Percentiles rank a stretch among this genome's conserved stretches.
These are phyloP conservation scores for Gambusia yucatana DNA, from an alignment of 2,797 vertebrate species.

Conservation along the genomic window DNA sequence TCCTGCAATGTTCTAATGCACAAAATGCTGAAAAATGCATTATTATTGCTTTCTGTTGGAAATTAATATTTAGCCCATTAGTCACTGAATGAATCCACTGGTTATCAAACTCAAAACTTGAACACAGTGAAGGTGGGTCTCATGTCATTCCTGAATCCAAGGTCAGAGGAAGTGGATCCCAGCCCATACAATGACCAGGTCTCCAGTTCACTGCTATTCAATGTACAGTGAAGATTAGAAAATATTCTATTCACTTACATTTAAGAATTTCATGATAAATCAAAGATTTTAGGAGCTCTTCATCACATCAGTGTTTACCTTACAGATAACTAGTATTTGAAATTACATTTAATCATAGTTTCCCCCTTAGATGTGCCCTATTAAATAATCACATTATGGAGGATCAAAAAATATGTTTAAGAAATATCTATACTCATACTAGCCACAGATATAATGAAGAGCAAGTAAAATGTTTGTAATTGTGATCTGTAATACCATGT, in stretches of 20 bases:
- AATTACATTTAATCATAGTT: not conserved
- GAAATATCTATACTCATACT: not conserved
- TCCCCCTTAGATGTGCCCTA: not conserved
- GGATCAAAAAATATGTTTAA: not conserved
- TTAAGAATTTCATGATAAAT: not conserved
- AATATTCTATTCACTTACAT: not conserved
- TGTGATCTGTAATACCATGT: conserved; percentile 1
- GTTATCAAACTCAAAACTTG: not conserved
- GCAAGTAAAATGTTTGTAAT: not conserved
- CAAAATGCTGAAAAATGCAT: not conserved
- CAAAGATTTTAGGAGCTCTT: not conserved
- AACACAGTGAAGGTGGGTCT: not conserved
- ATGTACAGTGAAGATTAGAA: not conserved
- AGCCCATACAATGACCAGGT: not conserved
- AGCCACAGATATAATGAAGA: not conserved
- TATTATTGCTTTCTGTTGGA: not conserved
- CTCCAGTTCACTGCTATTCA: not conserved
- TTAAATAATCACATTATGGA: not conserved
- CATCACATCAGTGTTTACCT: not conserved
- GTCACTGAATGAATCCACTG: not conserved
- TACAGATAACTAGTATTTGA: not conserved
- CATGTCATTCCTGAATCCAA: not conserved
- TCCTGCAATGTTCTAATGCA: not conserved
- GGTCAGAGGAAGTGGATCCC: not conserved
- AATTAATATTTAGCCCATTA: not conserved